These are phyloP conservation scores for Tethya wilhelma DNA, from an alignment of 37 sponge, comb jelly and placozoan genomes.

Conservation along the genomic window DNA sequence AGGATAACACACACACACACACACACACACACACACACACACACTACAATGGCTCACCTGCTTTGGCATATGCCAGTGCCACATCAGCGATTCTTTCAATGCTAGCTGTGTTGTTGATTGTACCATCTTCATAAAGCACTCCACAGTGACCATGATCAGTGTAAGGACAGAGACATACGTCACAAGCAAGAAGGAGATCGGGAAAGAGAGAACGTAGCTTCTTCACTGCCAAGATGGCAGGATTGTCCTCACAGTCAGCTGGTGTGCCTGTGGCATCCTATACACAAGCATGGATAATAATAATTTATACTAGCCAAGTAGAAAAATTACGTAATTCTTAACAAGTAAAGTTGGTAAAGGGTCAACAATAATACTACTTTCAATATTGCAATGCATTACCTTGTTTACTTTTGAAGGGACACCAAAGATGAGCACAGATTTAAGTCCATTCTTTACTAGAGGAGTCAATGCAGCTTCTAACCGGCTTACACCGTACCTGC, in stretches of 20 bases:
- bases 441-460: conserved; percentile 80
- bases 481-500: conserved; percentile 81
- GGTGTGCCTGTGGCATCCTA: conserved; percentile 77
- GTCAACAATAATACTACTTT: not conserved
- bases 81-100: conserved; percentile 87
- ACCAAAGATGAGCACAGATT: conserved; percentile 93
- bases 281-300: not conserved
- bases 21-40: too few relatives aligned
- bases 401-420: conserved; percentile 64
- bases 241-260: conserved; percentile 76
- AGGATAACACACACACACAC: too few relatives aligned
- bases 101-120: conserved; percentile 77
- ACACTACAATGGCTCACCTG: too few relatives aligned
- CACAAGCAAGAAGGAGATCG: conserved; percentile 81
- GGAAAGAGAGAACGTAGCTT: conserved; percentile 69
- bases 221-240: conserved; percentile 81
- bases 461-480: conserved; percentile 62
- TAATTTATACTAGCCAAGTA: too few relatives aligned
- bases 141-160: conserved; percentile 97
- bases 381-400: conserved; percentile 18
- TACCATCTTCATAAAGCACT: conserved; percentile 76
- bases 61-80: conserved; percentile 93
- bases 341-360: not conserved
- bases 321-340: not conserved
- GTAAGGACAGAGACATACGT: conserved; percentile 97